A percentile compares a stretch with the other conserved stretches of the same genome.
Conservation (phyloP, 2,888 invertebrate species). For the Drosophila kanekoi region DNA sequence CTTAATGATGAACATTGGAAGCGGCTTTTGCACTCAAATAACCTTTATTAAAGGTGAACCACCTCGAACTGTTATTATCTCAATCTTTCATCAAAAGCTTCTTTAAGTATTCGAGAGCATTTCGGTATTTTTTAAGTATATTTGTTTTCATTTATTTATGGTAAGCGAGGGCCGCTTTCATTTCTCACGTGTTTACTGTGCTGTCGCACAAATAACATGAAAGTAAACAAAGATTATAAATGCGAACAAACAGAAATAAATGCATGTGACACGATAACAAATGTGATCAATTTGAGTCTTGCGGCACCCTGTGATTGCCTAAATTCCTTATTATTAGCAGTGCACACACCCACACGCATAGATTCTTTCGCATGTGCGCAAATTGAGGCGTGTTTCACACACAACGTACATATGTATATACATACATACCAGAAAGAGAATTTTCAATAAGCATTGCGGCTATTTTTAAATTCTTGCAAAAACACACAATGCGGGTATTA, state of each 20-base stretch:
- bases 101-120: neutral
- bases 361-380: constrained; percentile 21
- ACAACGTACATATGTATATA: constrained; percentile 3
- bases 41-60: constrained; percentile 1
- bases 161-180: neutral
- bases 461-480: constrained; percentile 71
- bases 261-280: constrained; percentile 40
- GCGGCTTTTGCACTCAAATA: neutral
- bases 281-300: constrained; percentile 17
- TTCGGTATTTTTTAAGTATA: neutral
- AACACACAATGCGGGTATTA: constrained; percentile 51
- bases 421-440: constrained; percentile 6
- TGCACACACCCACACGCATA: constrained; percentile 11
- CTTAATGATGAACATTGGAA: constrained; percentile 1
- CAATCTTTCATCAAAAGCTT: constrained; percentile 4
- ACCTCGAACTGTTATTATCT: constrained; percentile 4
- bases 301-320: constrained; percentile 42
- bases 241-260: constrained; percentile 9
- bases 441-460: constrained; percentile 48
- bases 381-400: constrained; percentile 52
- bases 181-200: constrained; percentile 14
- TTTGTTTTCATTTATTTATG: neutral
- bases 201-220: neutral
- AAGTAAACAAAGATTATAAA: constrained; percentile 29
- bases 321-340: constrained; percentile 23